Base-by-base conservation (phyloP, 92 coral and sea anemone genomes). In the Epizoanthus stellaris region DNA sequence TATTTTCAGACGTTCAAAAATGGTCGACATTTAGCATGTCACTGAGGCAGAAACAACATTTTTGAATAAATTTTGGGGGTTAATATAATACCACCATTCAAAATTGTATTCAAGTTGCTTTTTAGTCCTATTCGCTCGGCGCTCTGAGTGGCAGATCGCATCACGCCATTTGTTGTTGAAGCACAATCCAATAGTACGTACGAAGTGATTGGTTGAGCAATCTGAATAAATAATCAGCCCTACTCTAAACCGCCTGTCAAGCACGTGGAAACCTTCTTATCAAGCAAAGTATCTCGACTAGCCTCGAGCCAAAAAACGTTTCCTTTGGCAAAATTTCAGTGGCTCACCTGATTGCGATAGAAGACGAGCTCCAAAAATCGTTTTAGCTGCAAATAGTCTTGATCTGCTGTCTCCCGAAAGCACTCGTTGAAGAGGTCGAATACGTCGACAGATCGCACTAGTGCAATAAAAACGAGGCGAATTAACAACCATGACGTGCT, bases 81-180 rank as follows among this genome's bases (percentile, higher is more conserved):
- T 60, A n/a, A n/a, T n/a, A n/a, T n/a, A n/a, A n/a, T n/a, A n/a
- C n/a, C n/a, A n/a, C n/a, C n/a, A n/a, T n/a, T n/a, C 57, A 17
- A 20, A 47, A 11, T 47, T 47, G 54, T 47, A 47, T 7, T 47
- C 11, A 5, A 5, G 54, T 47, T 4, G 6, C 8, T 49, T 72
- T 43, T 45, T 72, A 7, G 20, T 38, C 23, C 2, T 61, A 5
- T 21, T 63, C 15, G 23, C 21, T 20, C 72, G 42, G 8, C 49
- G 72, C 47, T 79, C 83, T 79, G 83, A 79, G 72, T 79, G 83
- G 83, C 65, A 20, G 36, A 42, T 62, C 59, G 70, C 60, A 79
- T 79, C 83, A 79, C 83, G 83, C 83, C 72, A 79, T 62, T 42
- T 77, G 60, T 62, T 62, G 64, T 62, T 62, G 83, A 40, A 79